Base-by-base conservation (phyloP, 92 coral and sea anemone species). In the Epizoanthus scotinus region DNA sequence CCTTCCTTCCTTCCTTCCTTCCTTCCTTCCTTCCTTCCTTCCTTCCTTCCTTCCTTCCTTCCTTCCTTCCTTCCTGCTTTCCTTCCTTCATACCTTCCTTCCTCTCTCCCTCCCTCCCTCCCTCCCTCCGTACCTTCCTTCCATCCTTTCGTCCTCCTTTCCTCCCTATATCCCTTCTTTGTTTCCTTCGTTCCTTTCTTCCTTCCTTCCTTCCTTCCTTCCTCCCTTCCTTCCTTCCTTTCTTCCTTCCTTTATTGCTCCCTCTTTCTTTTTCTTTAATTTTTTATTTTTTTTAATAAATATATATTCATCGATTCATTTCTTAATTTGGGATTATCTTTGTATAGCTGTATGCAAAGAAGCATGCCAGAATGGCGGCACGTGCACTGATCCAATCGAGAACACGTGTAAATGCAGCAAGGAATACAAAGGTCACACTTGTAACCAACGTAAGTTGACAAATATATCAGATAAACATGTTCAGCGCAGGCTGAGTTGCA, bases 281-380 rank as follows among this genome's bases (percentile, higher is more conserved):
- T 6, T 34, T 34, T 4, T 31, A 1, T 34, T 1, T 34, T 34
- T 34, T 34, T 34, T 34, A 34, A 3, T 34, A n/a, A n/a, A n/a
- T n/a, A n/a, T 34, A 3, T 34, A 31, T 34, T 34, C 6, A 6
- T 34, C 6, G 40, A 3, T 34, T 34, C 40, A 34, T 75, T 31
- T 47, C 25, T 59, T 20, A 36, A 8, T 25, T 20, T 50, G 9
- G 36, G 40, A 54, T 27, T 26, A n/a, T 67, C 49, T 64, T 26
- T 15, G 24, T 71, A 12, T 86, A 96, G 99, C 99, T 5, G 85
- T 96, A 63, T 96, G 99, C 66, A 87, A 89, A 70, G 69, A 81
- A 19, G 89, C 92, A 8, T 96, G 99, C 78, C 90, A 93, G n/a
- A 91, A 96, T 62, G 94, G 92, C 31, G 99, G 99, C 0, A 74